Evolutionary conservation across 1,140 invertebrate genomes (phyloP).

Genomic region (Plodia interpunctella): DNA sequence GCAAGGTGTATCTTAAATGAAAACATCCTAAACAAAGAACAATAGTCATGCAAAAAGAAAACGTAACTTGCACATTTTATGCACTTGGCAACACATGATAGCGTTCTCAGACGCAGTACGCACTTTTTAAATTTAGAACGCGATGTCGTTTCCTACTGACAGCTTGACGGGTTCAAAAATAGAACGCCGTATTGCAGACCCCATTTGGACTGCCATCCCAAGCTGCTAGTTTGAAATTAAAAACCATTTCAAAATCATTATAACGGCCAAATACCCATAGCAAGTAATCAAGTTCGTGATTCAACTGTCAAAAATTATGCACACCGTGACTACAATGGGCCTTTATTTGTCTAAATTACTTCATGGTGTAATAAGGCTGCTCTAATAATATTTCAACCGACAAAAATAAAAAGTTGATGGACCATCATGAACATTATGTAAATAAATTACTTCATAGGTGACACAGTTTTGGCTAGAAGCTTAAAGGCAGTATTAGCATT

Average conservation of each 20-base stretch:
- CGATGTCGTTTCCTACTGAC: slow-evolving; percentile 33
- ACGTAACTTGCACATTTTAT: slow-evolving; percentile 20
- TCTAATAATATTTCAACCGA: too few species aligned
- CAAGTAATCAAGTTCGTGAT: too few species aligned
- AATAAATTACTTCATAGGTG: too few species aligned
- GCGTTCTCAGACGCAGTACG: slow-evolving; percentile 43
- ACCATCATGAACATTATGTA: too few species aligned
- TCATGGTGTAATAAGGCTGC: too few species aligned
- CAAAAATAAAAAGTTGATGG: too few species aligned
- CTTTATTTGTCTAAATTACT: too few species aligned
- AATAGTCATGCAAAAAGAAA: not conserved
- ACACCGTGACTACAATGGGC: too few species aligned
- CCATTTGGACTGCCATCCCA: slow-evolving; percentile 4
- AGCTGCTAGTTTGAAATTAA: not conserved
- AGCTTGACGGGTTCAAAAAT: slow-evolving; percentile 33
- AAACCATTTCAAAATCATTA: not conserved
- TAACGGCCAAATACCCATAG: too few species aligned
- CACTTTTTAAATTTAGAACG: slow-evolving; percentile 47
- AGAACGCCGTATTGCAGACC: slow-evolving; percentile 8
- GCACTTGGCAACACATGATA: slow-evolving; percentile 31
- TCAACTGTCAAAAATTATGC: too few species aligned
- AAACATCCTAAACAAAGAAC: not conserved
- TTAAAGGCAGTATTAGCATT: too few species aligned
- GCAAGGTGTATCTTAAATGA: not conserved
- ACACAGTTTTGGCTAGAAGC: too few species aligned